Conservation (phyloP, 2,797 vertebrate genomes). For the Chromis chromis region DNA sequence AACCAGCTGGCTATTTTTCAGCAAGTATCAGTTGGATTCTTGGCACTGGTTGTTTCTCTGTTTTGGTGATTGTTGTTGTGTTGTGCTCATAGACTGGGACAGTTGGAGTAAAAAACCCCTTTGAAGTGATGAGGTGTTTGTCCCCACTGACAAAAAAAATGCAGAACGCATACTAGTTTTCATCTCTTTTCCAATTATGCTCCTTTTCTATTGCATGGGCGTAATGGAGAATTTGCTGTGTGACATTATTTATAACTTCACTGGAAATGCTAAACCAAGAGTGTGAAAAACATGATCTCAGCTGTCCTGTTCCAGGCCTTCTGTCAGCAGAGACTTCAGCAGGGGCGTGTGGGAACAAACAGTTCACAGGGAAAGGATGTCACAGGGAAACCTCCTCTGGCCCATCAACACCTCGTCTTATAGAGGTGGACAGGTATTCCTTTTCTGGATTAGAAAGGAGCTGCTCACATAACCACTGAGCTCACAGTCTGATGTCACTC, state of each 20-base stretch:
- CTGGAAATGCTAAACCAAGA: slow-evolving; percentile 53
- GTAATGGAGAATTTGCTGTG: slow-evolving; percentile 35
- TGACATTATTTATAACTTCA: slow-evolving; percentile 58
- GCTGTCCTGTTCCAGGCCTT: slow-evolving; percentile 47
- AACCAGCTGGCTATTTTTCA: slow-evolving; percentile 57
- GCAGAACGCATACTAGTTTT: slow-evolving; percentile 32
- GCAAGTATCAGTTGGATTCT: slow-evolving; percentile 53
- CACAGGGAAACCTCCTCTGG: slow-evolving; percentile 25
- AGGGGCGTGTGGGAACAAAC: slow-evolving; percentile 22
- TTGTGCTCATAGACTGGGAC: slow-evolving; percentile 31
- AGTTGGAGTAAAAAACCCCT: slow-evolving; percentile 17
- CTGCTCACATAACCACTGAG: slow-evolving; percentile 26
- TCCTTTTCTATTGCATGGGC: slow-evolving; percentile 21
- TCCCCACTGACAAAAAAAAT: slow-evolving; percentile 51
- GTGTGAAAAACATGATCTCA: slow-evolving; percentile 74
- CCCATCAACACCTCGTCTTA: slow-evolving; percentile 2
- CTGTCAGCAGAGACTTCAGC: slow-evolving; percentile 41
- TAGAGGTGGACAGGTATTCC: slow-evolving; percentile 18
- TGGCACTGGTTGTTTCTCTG: slow-evolving; percentile 49
- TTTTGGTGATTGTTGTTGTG: slow-evolving; percentile 78
- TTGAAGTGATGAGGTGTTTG: slow-evolving; percentile 54
- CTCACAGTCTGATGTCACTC: slow-evolving; percentile 26
- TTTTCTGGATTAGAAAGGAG: slow-evolving; percentile 21
- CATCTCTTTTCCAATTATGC: slow-evolving; percentile 30
- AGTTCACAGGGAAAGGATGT: slow-evolving; percentile 6